Percentiles rank a stretch among this genome's conserved stretches.
Conservation (phyloP, 2,797 vertebrate genomes). For the Argya squamiceps region DNA sequence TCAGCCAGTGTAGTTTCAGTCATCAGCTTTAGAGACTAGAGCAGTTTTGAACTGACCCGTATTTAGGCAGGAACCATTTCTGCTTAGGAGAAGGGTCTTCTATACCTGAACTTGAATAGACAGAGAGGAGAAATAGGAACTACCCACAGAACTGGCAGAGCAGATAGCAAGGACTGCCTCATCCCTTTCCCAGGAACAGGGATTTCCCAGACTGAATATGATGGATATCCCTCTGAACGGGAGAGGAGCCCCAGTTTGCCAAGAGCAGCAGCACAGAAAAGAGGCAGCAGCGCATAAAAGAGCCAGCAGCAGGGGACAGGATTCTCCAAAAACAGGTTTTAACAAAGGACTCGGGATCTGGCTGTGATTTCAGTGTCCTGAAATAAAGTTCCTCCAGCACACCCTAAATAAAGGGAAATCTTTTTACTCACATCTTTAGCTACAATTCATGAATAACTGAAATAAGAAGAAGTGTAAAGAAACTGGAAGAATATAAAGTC, state of each 20-base stretch:
- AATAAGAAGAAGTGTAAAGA: neutral
- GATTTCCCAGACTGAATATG: neutral
- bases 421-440: neutral
- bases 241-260: neutral
- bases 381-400: neutral
- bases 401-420: neutral
- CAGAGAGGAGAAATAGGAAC: neutral
- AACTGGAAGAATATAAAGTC: neutral
- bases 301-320: constrained; percentile 16
- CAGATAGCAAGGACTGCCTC: neutral
- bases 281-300: neutral
- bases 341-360: neutral
- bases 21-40: neutral
- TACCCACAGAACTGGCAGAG: neutral
- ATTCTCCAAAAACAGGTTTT: constrained; percentile 10
- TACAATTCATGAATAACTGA: neutral
- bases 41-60: neutral
- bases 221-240: neutral
- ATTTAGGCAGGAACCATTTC: neutral
- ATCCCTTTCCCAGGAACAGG: neutral
- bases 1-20: neutral
- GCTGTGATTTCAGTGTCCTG: neutral
- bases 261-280: neutral
- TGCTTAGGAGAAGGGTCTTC: neutral
- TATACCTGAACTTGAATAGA: neutral